Base-by-base conservation (phyloP, 2,888 invertebrate genomes). In the Eledona agricola region DNA sequence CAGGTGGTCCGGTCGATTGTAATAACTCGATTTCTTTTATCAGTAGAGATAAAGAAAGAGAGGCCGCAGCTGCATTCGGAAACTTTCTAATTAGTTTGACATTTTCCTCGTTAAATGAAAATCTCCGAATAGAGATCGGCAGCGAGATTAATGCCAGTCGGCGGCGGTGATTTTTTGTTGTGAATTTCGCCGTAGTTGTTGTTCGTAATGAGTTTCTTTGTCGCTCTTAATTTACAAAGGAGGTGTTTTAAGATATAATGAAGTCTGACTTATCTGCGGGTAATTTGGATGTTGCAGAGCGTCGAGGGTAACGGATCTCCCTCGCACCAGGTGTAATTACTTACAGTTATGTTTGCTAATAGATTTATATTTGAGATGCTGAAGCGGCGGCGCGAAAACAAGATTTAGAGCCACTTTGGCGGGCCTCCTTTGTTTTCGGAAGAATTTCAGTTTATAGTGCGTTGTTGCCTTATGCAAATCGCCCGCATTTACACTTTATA, bases 381-480 rank as follows among this genome's bases (percentile, higher is more conserved):
- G 28, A 26, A 32, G 19, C 28, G 38, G 31, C 29, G 26, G 34
- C 17, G 28, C n/a, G 11, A 10, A 32, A 40, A 40, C 28, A 40
- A 45, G 49, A 49, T 49, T 49, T 49, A 49, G 15, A 15, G 22
- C 37, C 42, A 51, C 50, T 50, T 50, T 50, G 40, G 37, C 19
- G 26, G n/a, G 9, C 29, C 37, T 35, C 45, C 40, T 40, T 40
- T 40, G 40, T 50, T 50, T 50, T 40, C 40, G 3, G 3, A 9
- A 11, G 34, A 42, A 50, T 43, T 45, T 43, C 19, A 15, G 20
- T 54, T 52, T 57, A 55, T 51, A 53, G 57, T 52, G 53, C 50
- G 59, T 59, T 60, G 57, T 60, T 64, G 63, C 55, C 58, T 56
- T 55, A 64, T 64, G 64, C 62, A 64, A 64, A 64, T 63, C 55